Conservation (phyloP, 2,113 vertebrate species). For the Myotis lucifugus region DNA sequence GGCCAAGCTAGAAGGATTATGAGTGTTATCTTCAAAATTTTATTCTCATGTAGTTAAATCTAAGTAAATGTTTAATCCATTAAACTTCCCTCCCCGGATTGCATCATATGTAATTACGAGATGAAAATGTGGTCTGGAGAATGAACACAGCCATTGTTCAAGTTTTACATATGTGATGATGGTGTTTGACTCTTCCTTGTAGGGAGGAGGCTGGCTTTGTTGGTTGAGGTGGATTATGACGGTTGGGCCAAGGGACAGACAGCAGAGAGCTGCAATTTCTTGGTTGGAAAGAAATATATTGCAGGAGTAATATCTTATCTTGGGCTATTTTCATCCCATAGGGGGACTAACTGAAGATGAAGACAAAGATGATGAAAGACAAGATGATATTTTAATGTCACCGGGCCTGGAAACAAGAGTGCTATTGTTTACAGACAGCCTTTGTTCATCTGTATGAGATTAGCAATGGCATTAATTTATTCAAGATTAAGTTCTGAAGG, state of each 20-base stretch:
- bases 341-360: slow-evolving; percentile 51
- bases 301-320: neutral
- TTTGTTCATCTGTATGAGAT: slow-evolving; percentile 56
- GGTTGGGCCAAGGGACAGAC: neutral
- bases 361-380: slow-evolving; percentile 54
- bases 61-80: slow-evolving; percentile 58
- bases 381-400: slow-evolving; percentile 20
- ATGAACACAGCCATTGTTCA: slow-evolving; percentile 63
- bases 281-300: slow-evolving; percentile 12
- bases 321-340: slow-evolving; percentile 45
- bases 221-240: neutral
- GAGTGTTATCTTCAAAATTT: slow-evolving; percentile 33
- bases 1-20: slow-evolving; percentile 8
- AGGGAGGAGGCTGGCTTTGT: slow-evolving; percentile 14
- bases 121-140: slow-evolving; percentile 59
- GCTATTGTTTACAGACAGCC: slow-evolving; percentile 37
- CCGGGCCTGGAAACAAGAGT: slow-evolving; percentile 29
- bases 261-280: slow-evolving; percentile 27
- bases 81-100: slow-evolving; percentile 50
- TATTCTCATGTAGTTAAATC: slow-evolving; percentile 6
- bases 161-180: slow-evolving; percentile 29
- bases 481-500: slow-evolving; percentile 20
- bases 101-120: slow-evolving; percentile 55
- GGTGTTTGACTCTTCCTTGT: slow-evolving; percentile 61
- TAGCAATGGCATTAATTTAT: slow-evolving; percentile 30